Percentiles rank a stretch among this genome's conserved stretches.
Conservation (phyloP, 2,888 invertebrate genomes). For the Tridacna crocea region DNA sequence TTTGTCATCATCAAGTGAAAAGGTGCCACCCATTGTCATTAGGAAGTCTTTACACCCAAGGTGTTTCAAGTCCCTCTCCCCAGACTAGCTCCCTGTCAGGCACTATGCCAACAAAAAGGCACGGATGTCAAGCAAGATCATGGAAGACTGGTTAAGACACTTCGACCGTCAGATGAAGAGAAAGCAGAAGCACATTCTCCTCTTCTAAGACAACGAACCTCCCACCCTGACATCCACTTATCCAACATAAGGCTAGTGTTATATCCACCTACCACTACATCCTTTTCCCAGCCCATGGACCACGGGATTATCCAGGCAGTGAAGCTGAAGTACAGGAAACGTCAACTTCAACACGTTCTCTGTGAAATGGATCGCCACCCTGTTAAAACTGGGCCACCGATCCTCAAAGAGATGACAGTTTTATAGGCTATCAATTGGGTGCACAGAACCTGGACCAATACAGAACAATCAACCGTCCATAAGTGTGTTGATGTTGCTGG, state of each 20-base stretch:
- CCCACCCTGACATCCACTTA: slow-evolving; percentile 34
- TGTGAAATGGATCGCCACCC: slow-evolving; percentile 30
- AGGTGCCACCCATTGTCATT: too few species aligned
- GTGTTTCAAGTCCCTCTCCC: too few species aligned
- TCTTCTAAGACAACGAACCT: slow-evolving; percentile 51
- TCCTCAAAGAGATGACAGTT: slow-evolving; percentile 22
- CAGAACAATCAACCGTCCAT: neutral
- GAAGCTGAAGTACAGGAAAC: slow-evolving; percentile 43
- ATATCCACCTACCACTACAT: slow-evolving; percentile 51
- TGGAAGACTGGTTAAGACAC: slow-evolving; percentile 45
- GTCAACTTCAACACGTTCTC: slow-evolving; percentile 28
- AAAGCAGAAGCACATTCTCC: slow-evolving; percentile 32
- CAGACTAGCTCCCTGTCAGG: too few species aligned
- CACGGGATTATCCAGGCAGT: slow-evolving; percentile 48
- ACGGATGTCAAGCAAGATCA: too few species aligned
- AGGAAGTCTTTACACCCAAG: too few species aligned
- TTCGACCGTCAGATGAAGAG: slow-evolving; percentile 35
- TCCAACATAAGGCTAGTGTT: slow-evolving; percentile 44
- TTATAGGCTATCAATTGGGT: slow-evolving; percentile 52
- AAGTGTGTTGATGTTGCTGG: slow-evolving; percentile 28
- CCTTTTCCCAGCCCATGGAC: slow-evolving; percentile 45
- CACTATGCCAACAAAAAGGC: slow-evolving; percentile 55
- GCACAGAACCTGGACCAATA: neutral
- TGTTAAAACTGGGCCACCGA: slow-evolving; percentile 10
- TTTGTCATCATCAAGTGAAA: too few species aligned